Evolutionary conservation across 2,113 vertebrate genomes (phyloP).

Genomic region (Alectura lathami): DNA sequence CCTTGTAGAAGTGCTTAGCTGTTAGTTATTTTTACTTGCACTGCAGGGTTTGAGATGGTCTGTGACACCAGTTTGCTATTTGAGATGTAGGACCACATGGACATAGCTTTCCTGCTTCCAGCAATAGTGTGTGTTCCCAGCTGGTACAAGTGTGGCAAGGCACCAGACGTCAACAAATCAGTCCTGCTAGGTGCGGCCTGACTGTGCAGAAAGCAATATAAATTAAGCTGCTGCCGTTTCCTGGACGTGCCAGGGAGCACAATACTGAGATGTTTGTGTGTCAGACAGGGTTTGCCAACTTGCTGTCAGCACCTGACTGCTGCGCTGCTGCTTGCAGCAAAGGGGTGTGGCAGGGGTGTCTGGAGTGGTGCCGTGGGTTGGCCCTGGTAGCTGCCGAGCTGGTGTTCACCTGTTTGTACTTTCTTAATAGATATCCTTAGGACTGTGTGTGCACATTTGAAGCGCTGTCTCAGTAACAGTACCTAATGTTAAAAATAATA

Average conservation of each 20-base stretch:
- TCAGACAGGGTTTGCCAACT: not conserved
- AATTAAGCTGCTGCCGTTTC: not conserved
- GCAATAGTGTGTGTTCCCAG: not conserved
- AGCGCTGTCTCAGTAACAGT: not conserved
- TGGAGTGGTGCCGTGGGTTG: not conserved
- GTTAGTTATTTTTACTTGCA: not conserved
- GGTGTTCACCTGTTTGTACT: not conserved
- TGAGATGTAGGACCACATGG: not conserved
- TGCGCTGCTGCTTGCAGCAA: not conserved
- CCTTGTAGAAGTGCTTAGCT: not conserved
- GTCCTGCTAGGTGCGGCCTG: not conserved
- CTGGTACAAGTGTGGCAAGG: not conserved
- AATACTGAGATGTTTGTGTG: not conserved
- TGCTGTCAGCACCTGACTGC: not conserved
- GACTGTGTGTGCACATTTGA: not conserved
- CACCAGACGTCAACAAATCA: not conserved
- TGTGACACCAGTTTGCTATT: not conserved
- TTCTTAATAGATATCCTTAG: not conserved
- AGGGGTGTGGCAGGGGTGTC: conserved; percentile 5
- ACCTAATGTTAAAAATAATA: not conserved
- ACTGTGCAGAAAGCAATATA: not conserved
- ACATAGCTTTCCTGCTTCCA: not conserved
- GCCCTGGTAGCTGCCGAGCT: not conserved
- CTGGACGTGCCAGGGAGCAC: not conserved
- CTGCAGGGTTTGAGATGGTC: not conserved